Conservation (phyloP, 2,113 vertebrate genomes). For the Centrocercus urophasianus region DNA sequence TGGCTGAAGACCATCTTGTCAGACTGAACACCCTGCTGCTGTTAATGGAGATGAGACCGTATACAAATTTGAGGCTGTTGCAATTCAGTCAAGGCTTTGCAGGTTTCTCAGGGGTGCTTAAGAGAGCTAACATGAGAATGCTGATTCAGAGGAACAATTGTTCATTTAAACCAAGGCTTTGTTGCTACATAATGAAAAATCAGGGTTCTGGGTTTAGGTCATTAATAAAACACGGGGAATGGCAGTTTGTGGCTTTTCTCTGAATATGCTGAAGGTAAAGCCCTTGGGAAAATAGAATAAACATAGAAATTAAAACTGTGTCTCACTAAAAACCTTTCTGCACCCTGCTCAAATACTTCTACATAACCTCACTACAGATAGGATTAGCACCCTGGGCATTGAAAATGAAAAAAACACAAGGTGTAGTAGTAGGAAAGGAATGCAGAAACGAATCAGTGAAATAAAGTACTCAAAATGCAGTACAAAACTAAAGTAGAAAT, state of each 20-base stretch:
- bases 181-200: neutral
- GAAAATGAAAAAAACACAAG: neutral
- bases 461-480: neutral
- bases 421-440: neutral
- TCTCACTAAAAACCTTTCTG: neutral
- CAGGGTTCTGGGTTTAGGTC: neutral
- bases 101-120: neutral
- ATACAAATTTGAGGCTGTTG: neutral
- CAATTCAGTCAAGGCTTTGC: neutral
- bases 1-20: constrained; percentile 2
- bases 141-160: neutral
- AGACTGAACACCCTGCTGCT: neutral
- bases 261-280: neutral
- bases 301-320: neutral
- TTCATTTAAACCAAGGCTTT: neutral
- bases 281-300: neutral
- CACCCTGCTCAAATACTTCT: neutral
- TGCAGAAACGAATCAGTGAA: neutral
- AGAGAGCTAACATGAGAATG: neutral
- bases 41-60: neutral
- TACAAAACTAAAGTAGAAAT: neutral
- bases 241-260: neutral
- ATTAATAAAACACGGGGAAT: neutral
- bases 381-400: neutral
- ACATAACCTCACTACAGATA: neutral